Conservation (phyloP, 1,140 invertebrate species). For the Oncopodura yosiiana region DNA sequence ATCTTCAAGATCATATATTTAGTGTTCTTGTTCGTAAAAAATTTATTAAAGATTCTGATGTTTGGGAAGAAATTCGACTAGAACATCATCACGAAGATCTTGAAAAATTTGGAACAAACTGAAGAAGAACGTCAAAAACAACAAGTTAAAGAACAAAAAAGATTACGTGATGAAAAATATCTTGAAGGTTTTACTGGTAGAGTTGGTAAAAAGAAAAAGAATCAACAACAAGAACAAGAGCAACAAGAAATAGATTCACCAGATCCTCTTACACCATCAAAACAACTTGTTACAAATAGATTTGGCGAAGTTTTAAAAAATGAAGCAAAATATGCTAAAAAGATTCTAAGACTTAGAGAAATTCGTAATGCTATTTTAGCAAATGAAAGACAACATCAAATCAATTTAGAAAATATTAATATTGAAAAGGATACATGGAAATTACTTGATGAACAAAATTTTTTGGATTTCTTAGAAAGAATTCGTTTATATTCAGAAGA, state of each 20-base stretch:
- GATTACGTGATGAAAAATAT: slow-evolving; percentile 2
- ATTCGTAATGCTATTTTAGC: background rate
- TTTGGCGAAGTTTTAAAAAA: background rate
- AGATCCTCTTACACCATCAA: too few species aligned
- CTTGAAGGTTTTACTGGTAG: too few species aligned
- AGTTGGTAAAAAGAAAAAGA: too few species aligned
- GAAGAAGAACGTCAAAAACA: background rate
- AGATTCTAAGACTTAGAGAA: slow-evolving; percentile 10
- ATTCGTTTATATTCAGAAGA: slow-evolving; percentile 11
- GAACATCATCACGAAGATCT: background rate
- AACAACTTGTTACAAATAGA: too few species aligned
- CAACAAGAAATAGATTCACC: too few species aligned
- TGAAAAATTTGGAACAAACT: background rate
- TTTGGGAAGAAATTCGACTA: background rate
- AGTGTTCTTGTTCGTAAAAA: slow-evolving; percentile 13
- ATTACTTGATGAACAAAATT: background rate
- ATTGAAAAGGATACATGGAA: background rate
- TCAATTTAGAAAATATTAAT: background rate
- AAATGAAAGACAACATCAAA: background rate
- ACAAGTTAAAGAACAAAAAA: background rate
- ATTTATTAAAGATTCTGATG: slow-evolving; percentile 9
- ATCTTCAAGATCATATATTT: slow-evolving; percentile 22
- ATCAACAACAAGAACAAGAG: too few species aligned
- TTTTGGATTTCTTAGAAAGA: background rate
- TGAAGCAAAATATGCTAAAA: slow-evolving; percentile 18